phyloP scores from a whole-genome alignment of 2,888 invertebrate genomes.

The Morpho helenor region DNA sequence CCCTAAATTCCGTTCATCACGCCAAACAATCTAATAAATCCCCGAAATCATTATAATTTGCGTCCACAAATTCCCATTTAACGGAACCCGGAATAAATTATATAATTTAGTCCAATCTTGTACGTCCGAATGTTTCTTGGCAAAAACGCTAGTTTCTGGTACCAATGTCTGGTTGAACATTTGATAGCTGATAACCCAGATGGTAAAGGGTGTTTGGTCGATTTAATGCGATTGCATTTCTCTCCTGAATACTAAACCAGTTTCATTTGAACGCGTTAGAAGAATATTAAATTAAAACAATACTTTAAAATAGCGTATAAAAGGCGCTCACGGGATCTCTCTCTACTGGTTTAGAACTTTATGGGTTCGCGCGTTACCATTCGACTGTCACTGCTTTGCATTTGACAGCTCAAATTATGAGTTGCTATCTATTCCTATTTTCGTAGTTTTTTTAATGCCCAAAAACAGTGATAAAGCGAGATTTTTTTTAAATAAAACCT shows the following conservation, averaged over 20 bases:
- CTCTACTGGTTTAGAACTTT: too few relatives aligned
- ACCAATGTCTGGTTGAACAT: not conserved
- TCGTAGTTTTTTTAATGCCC: too few relatives aligned
- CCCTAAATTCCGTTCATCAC: not conserved
- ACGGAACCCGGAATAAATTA: conserved; percentile 22
- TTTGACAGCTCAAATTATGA: too few relatives aligned
- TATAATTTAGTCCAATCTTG: conserved; percentile 13
- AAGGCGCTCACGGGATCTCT: too few relatives aligned
- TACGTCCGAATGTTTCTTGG: conserved; percentile 15
- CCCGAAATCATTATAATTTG: conserved; percentile 3
- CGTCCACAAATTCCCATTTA: conserved; percentile 1
- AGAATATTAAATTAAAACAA: too few relatives aligned
- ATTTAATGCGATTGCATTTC: conserved; percentile 26
- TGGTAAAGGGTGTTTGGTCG: conserved; percentile 16
- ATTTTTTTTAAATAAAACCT: too few relatives aligned
- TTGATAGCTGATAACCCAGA: conserved; percentile 18
- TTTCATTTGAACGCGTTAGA: conserved; percentile 5
- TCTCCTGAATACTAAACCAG: conserved; percentile 30
- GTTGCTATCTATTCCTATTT: too few relatives aligned
- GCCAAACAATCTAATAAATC: conserved; percentile 1
- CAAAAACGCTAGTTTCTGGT: conserved; percentile 17
- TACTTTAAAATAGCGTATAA: too few relatives aligned
- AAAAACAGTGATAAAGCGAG: too few relatives aligned
- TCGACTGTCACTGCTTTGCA: too few relatives aligned
- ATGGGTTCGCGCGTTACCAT: too few relatives aligned